Percentiles rank a stretch among this genome's conserved stretches.
These are phyloP conservation scores for Tachina grossa DNA, from an alignment of 2,888 invertebrate species.

Conservation along the genomic window DNA sequence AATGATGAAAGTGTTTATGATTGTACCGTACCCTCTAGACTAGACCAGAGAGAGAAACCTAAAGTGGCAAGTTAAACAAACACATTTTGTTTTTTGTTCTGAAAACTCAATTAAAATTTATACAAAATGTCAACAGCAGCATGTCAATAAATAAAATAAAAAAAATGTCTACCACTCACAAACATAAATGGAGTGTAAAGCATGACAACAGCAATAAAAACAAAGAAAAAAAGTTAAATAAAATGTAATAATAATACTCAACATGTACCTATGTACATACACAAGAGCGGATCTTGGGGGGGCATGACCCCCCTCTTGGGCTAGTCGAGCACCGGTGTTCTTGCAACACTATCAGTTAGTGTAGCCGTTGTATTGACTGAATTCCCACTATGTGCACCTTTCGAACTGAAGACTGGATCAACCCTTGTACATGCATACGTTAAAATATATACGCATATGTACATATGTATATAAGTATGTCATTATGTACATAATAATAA, in stretches of 20 bases:
- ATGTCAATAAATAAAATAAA: too few species aligned
- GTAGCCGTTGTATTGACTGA: too few species aligned
- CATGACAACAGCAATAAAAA: conserved; percentile 55
- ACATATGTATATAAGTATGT: neutral
- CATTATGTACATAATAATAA: too few species aligned
- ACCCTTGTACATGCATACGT: neutral
- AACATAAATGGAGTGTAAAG: conserved; percentile 3
- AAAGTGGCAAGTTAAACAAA: conserved; percentile 82
- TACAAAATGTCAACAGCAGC: conserved; percentile 81
- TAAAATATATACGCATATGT: neutral
- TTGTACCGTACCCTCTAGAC: neutral
- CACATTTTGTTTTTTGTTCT: conserved; percentile 79
- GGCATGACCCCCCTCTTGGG: too few species aligned
- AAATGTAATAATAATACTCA: conserved; percentile 18
- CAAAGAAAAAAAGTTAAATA: neutral
- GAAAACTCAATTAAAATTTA: conserved; percentile 82
- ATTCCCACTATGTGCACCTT: too few species aligned
- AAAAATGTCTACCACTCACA: conserved; percentile 19
- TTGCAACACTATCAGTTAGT: too few species aligned
- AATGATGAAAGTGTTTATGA: neutral
- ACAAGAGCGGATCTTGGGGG: neutral
- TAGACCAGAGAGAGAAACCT: conserved; percentile 63
- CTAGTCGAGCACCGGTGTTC: too few species aligned
- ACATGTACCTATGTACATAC: neutral
- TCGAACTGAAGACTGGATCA: too few species aligned